Evolutionary conservation across 2,797 vertebrate species (phyloP).

Genomic region (Muscicapa comitata): DNA sequence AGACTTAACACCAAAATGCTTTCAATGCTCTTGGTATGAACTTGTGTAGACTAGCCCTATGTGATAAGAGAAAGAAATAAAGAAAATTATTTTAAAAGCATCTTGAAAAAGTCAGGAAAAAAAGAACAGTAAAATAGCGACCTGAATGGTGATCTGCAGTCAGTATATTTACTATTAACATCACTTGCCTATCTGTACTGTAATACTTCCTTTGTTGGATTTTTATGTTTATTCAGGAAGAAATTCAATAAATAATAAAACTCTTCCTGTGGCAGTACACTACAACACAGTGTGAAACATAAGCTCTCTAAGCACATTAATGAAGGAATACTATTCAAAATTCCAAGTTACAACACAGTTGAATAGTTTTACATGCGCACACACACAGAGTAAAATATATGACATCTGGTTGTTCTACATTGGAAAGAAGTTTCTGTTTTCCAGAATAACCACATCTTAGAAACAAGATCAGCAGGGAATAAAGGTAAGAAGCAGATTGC

Average conservation of each 20-base stretch:
- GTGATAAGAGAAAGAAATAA: background rate
- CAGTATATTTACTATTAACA: background rate
- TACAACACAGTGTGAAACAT: background rate
- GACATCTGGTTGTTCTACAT: background rate
- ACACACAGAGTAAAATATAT: background rate
- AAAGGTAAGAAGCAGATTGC: background rate
- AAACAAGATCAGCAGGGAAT: background rate
- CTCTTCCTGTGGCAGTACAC: background rate
- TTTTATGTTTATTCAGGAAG: constrained; percentile 5
- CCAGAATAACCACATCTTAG: background rate
- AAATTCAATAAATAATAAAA: constrained; percentile 28
- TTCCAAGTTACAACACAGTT: background rate
- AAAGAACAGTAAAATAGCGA: background rate
- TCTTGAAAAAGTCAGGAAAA: background rate
- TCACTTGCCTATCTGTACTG: background rate
- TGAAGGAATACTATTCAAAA: background rate
- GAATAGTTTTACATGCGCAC: background rate
- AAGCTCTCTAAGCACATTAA: background rate
- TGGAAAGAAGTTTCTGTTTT: background rate
- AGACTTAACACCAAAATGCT: constrained; percentile 13
- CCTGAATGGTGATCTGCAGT: background rate
- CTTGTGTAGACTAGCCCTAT: background rate
- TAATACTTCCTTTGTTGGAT: background rate
- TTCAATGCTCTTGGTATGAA: background rate
- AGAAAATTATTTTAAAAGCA: background rate